Evolutionary conservation across 2,113 vertebrate genomes (phyloP).

Genomic region (Gopherus evgoodei): DNA sequence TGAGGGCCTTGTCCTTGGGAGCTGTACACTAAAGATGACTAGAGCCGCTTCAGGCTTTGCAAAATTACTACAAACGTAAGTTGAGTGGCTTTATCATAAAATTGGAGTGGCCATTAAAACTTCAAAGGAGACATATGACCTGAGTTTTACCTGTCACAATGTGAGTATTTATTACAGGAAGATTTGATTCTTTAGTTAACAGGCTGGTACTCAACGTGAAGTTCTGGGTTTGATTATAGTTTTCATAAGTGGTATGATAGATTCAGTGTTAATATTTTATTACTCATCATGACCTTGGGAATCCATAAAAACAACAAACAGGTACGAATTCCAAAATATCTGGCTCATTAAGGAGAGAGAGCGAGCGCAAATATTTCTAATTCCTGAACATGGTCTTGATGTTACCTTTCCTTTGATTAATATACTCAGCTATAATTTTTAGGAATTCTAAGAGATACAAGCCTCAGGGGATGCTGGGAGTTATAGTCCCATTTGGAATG

Average conservation of each 20-base stretch:
- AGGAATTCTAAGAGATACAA: not conserved
- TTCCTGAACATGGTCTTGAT: not conserved
- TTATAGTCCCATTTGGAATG: not conserved
- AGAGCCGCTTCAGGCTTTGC: constrained; percentile 63
- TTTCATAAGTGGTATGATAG: constrained; percentile 62
- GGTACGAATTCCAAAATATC: constrained; percentile 23
- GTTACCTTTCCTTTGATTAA: not conserved
- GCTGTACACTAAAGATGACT: constrained; percentile 59
- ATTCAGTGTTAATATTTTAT: constrained; percentile 71
- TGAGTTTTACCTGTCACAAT: constrained; percentile 71
- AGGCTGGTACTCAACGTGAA: constrained; percentile 55
- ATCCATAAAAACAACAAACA: constrained; percentile 52
- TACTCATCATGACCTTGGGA: constrained; percentile 52
- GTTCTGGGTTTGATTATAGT: constrained; percentile 59
- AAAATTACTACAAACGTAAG: constrained; percentile 76
- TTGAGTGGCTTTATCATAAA: constrained; percentile 71
- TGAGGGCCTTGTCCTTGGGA: constrained; percentile 69
- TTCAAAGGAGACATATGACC: constrained; percentile 68
- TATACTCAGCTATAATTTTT: not conserved
- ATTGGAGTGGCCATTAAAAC: constrained; percentile 70
- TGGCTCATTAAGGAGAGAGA: not conserved
- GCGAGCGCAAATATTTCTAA: not conserved
- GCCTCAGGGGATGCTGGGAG: not conserved
- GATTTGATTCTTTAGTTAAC: constrained; percentile 70
- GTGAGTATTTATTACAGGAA: constrained; percentile 72